Evolutionary conservation across 2,113 vertebrate species (phyloP).

Genomic region (Sciurus niger): DNA sequence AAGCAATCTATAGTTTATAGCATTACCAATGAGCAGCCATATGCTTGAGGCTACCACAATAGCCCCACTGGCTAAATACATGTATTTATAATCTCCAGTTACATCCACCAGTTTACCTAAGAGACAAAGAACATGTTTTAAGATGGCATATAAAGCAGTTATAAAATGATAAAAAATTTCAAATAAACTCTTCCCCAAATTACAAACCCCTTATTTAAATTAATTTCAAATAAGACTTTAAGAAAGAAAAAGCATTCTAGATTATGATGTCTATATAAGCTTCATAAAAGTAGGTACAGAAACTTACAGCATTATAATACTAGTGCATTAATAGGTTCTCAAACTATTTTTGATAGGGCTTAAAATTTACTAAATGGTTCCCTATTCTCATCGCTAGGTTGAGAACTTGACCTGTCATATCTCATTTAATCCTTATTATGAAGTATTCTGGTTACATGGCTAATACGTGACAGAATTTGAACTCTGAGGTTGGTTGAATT

Average conservation of each 20-base stretch:
- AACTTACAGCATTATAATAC: not conserved
- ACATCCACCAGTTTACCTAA: constrained; percentile 96
- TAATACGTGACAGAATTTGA: not conserved
- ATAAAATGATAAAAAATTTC: constrained; percentile 56
- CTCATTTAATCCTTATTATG: not conserved
- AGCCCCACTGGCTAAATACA: constrained; percentile 95
- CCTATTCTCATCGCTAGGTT: not conserved
- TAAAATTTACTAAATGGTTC: not conserved
- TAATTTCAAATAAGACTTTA: constrained; percentile 37
- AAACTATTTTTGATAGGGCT: not conserved
- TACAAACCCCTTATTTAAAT: not conserved
- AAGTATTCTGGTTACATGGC: not conserved
- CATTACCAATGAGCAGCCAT: constrained; percentile 97
- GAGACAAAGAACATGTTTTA: constrained; percentile 81
- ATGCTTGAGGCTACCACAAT: constrained; percentile 94
- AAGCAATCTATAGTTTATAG: constrained; percentile 96
- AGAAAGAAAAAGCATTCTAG: constrained; percentile 25
- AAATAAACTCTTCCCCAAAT: not conserved
- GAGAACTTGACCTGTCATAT: not conserved
- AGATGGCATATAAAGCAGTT: constrained; percentile 7
- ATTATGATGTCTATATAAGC: not conserved
- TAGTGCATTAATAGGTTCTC: not conserved
- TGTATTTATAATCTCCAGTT: constrained; percentile 95
- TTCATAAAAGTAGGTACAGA: not conserved
- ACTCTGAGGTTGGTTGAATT: not conserved